Conservation (phyloP, 2,113 vertebrate species). For the Circaetus gallicus region DNA sequence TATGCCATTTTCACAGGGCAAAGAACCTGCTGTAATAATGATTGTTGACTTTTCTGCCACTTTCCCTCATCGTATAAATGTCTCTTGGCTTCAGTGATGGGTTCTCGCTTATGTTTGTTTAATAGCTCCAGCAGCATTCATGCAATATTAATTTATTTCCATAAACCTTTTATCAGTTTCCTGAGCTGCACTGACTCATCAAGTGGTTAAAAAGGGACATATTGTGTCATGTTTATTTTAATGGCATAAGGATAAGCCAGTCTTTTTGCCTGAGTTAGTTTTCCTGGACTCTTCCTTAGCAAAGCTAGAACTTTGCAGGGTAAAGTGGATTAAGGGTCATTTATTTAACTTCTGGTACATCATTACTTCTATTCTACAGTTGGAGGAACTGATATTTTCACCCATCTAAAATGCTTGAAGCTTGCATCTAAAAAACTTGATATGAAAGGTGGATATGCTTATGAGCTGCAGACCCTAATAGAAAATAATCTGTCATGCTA, state of each 20-base stretch:
- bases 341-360: not conserved
- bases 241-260: not conserved
- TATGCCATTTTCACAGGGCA: not conserved
- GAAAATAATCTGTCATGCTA: not conserved
- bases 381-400: not conserved
- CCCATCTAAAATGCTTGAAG: not conserved
- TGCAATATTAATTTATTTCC: constrained; percentile 56
- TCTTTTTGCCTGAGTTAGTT: not conserved
- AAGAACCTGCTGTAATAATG: not conserved
- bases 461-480: not conserved
- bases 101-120: constrained; percentile 34
- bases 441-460: not conserved
- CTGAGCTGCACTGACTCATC: constrained; percentile 43
- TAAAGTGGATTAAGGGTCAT: not conserved
- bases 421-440: not conserved
- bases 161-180: constrained; percentile 52
- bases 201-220: constrained; percentile 34
- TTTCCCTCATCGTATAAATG: not conserved
- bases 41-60: not conserved
- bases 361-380: not conserved
- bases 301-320: not conserved
- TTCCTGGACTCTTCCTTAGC: not conserved
- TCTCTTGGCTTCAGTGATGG: not conserved
- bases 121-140: constrained; percentile 41
- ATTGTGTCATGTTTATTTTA: constrained; percentile 40